Conservation (phyloP, 2,797 vertebrate species). For the Mormyrops boulengeri region DNA sequence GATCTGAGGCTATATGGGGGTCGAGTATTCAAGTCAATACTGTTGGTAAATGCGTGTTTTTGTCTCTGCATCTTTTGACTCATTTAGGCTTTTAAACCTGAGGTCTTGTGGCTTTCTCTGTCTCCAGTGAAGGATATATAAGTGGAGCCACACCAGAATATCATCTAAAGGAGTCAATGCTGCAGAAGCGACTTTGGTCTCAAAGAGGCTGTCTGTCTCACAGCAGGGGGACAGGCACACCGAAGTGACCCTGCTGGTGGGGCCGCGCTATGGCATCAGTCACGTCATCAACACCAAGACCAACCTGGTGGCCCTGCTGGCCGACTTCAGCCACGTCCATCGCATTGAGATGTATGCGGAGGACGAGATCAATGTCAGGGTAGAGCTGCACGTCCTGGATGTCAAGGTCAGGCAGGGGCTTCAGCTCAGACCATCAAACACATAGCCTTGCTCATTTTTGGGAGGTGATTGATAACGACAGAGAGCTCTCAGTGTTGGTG, state of each 20-base stretch:
- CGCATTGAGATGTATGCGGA: constrained; percentile 97
- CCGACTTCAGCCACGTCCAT: constrained; percentile 97
- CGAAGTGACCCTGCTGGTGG: constrained; percentile 91
- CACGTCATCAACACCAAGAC: constrained; percentile 99
- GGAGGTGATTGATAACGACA: background rate
- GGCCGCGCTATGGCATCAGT: constrained; percentile 94
- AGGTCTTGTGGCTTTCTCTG: background rate
- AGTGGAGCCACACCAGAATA: background rate
- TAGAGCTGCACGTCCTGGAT: constrained; percentile 95
- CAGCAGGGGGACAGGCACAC: constrained; percentile 96
- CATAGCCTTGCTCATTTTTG: background rate
- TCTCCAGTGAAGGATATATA: background rate
- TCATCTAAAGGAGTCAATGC: background rate
- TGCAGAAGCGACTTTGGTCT: background rate
- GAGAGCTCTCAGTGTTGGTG: background rate
- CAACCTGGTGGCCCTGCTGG: constrained; percentile 90
- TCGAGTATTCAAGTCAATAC: constrained; percentile 87
- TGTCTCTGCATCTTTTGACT: background rate
- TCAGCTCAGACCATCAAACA: background rate
- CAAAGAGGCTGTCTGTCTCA: constrained; percentile 6
- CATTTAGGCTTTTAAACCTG: background rate
- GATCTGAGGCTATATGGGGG: constrained; percentile 93
- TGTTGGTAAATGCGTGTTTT: constrained; percentile 72
- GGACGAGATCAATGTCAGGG: constrained; percentile 81
- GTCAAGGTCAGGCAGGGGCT: constrained; percentile 73